Conservation (phyloP, 2,797 vertebrate species). For the Lutjanus argentimaculatus region DNA sequence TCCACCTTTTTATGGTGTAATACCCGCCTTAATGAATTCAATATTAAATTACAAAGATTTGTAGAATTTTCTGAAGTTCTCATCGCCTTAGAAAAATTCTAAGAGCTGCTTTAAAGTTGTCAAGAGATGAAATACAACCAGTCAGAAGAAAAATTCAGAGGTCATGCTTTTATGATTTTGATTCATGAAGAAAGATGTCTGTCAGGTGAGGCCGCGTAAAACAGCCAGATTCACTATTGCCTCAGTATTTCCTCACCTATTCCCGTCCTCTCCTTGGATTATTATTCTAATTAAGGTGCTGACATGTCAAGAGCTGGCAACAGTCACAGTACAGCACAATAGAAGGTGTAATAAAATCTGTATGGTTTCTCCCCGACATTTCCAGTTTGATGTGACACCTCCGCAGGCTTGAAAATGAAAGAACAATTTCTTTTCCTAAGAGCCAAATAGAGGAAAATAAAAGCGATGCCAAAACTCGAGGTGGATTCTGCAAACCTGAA, state of each 20-base stretch:
- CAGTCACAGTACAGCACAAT: conserved; percentile 1
- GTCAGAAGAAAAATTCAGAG: conserved; percentile 18
- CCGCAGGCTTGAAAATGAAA: conserved; percentile 8
- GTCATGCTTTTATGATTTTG: conserved; percentile 37
- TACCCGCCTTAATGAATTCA: not conserved
- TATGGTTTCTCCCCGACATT: conserved; percentile 30
- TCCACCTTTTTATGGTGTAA: not conserved
- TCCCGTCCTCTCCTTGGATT: conserved; percentile 30
- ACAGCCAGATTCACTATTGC: conserved; percentile 30
- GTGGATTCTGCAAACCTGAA: conserved; percentile 11
- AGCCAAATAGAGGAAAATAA: conserved; percentile 17
- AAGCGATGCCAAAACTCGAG: conserved; percentile 19
- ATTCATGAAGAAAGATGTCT: conserved; percentile 38
- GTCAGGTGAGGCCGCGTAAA: conserved; percentile 30
- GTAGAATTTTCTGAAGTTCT: not conserved
- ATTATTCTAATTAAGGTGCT: conserved; percentile 59
- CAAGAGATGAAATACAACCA: conserved; percentile 24
- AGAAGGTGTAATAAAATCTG: conserved; percentile 9
- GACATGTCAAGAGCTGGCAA: conserved; percentile 32
- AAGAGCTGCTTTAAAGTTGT: conserved; percentile 20
- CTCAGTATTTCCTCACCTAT: conserved; percentile 56
- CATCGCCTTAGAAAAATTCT: not conserved
- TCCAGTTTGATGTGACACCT: conserved; percentile 24
- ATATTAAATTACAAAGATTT: not conserved
- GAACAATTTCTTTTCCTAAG: not conserved